These are phyloP conservation scores for Pseudomugil tenellus DNA, from an alignment of 2,797 vertebrate genomes.

Conservation along the genomic window DNA sequence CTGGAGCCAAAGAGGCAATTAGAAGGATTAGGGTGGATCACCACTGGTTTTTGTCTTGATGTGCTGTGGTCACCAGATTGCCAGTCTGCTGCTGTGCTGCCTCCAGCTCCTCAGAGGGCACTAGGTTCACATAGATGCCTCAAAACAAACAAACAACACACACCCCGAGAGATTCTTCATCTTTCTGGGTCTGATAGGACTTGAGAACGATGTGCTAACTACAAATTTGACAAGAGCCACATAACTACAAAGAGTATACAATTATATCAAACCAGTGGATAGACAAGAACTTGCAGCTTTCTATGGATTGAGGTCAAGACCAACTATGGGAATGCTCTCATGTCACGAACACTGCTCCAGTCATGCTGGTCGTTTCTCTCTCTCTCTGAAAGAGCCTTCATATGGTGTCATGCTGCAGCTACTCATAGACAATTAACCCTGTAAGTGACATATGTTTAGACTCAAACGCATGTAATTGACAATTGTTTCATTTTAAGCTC, in stretches of 20 bases:
- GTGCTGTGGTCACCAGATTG: slow-evolving; percentile 69
- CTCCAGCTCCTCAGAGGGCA: slow-evolving; percentile 53
- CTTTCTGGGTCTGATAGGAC: slow-evolving; percentile 41
- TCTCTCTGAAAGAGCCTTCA: slow-evolving; percentile 5
- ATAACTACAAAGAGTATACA: slow-evolving; percentile 53
- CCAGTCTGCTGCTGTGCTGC: slow-evolving; percentile 50
- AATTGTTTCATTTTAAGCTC: slow-evolving; percentile 14
- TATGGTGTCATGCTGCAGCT: not conserved
- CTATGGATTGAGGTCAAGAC: slow-evolving; percentile 34
- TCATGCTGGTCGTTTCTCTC: not conserved
- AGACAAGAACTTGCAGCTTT: slow-evolving; percentile 45
- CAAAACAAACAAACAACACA: slow-evolving; percentile 55
- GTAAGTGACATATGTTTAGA: slow-evolving; percentile 32
- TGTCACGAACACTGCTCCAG: slow-evolving; percentile 33
- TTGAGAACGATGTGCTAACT: slow-evolving; percentile 61
- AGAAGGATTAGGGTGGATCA: slow-evolving; percentile 68
- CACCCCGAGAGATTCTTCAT: slow-evolving; percentile 26
- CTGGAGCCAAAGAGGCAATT: slow-evolving; percentile 61
- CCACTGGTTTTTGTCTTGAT: slow-evolving; percentile 69
- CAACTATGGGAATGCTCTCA: slow-evolving; percentile 46
- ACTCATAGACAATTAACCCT: slow-evolving; percentile 6
- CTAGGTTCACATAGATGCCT: slow-evolving; percentile 59
- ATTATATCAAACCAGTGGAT: slow-evolving; percentile 63
- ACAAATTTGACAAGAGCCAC: slow-evolving; percentile 71
- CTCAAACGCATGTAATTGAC: not conserved